Conservation (phyloP, 1,140 invertebrate genomes). For the Atopsyche davidsoni region DNA sequence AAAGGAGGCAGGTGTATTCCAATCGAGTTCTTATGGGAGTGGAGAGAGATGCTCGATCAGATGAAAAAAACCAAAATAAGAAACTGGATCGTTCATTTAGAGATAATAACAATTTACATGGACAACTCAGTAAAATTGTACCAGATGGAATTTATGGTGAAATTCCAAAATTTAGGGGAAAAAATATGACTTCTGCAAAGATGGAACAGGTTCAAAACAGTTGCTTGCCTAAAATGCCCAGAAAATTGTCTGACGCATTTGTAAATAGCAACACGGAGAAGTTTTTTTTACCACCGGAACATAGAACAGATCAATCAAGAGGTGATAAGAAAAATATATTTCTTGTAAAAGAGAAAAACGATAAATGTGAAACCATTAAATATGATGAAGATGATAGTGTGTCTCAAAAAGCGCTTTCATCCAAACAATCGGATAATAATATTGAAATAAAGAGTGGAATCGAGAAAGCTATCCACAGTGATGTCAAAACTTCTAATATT, state of each 20-base stretch:
- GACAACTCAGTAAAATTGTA: conserved; percentile 42
- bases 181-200: conserved; percentile 28
- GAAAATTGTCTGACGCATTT: conserved; percentile 2
- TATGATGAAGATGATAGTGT: too few species aligned
- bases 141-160: conserved; percentile 53
- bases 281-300: too few species aligned
- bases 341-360: conserved; percentile 35
- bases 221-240: conserved; percentile 41
- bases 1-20: conserved; percentile 54
- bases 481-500: too few species aligned
- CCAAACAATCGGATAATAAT: too few species aligned
- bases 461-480: too few species aligned
- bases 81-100: conserved; percentile 13
- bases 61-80: conserved; percentile 19
- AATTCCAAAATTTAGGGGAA: conserved; percentile 33
- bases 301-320: conserved; percentile 30
- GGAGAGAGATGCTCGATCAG: conserved; percentile 32
- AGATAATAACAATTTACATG: conserved; percentile 33
- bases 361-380: conserved; percentile 29
- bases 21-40: conserved; percentile 48
- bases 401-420: too few species aligned
- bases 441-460: too few species aligned
- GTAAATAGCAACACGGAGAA: too few species aligned
- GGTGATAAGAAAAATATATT: conserved; percentile 38
- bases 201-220: conserved; percentile 38